Percentiles rank a stretch among this genome's conserved stretches.
phyloP scores from a whole-genome alignment of 2,113 vertebrate species.

The Brachyhypopomus gauderio region DNA sequence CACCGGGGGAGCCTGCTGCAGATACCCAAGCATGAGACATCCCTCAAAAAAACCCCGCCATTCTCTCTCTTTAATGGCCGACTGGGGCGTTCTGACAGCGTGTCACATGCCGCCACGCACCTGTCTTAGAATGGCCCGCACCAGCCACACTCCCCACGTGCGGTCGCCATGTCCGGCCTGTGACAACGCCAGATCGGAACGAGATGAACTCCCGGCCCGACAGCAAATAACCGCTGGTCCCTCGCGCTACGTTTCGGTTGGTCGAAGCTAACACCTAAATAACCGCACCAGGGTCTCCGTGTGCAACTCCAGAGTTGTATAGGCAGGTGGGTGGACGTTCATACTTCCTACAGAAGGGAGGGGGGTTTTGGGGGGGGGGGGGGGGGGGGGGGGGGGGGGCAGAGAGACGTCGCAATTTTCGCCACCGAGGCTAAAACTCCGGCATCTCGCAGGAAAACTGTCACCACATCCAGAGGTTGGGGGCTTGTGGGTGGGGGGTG shows the following conservation, averaged over 20 bases:
- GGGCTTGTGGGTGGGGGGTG: not conserved
- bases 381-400: not conserved
- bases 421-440: not conserved
- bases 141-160: constrained; percentile 24
- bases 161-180: too few relatives aligned
- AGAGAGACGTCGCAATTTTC: not conserved
- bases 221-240: constrained; percentile 34
- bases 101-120: constrained; percentile 11
- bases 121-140: constrained; percentile 14
- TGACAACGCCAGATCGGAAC: constrained; percentile 29
- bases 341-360: not conserved
- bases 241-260: not conserved
- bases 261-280: constrained; percentile 23
- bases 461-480: not conserved
- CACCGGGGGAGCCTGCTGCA: not conserved
- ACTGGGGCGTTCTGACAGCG: constrained; percentile 1
- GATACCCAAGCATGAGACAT: constrained; percentile 10
- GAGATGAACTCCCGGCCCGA: constrained; percentile 21
- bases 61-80: not conserved
- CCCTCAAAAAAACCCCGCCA: not conserved
- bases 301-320: too few relatives aligned
- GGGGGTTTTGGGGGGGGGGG: too few relatives aligned
- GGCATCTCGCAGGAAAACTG: not conserved
- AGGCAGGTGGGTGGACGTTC: not conserved
- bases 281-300: not conserved